These are phyloP conservation scores for Pristionchus exspectatus DNA, from an alignment of 2,888 invertebrate species.

Conservation along the genomic window DNA sequence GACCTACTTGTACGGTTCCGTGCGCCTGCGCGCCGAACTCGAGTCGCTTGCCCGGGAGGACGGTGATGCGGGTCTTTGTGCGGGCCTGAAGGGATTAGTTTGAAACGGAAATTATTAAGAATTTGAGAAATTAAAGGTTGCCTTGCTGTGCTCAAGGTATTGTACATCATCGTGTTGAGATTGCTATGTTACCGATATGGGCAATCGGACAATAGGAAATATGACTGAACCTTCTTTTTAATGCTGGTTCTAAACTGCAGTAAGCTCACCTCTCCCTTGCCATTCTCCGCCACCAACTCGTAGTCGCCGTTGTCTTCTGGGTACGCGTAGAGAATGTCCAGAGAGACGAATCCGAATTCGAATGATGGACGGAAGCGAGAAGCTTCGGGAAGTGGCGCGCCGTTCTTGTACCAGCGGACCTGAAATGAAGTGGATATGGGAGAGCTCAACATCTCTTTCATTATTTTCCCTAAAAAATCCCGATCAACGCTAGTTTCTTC, in stretches of 20 bases:
- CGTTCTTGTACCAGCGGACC: constrained; percentile 84
- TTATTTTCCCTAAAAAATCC: no score
- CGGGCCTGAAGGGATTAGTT: constrained; percentile 60
- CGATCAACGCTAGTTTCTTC: neutral
- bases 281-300: constrained; percentile 92
- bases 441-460: no score
- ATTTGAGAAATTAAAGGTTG: neutral
- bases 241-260: no score
- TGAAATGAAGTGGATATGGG: neutral
- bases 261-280: constrained; percentile 88
- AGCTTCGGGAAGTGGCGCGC: constrained; percentile 86
- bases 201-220: no score
- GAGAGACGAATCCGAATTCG: constrained; percentile 91
- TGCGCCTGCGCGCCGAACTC: constrained; percentile 78
- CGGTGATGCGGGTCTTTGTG: constrained; percentile 71
- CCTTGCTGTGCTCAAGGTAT: no score
- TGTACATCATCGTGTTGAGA: no score
- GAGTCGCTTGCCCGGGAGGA: constrained; percentile 71
- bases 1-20: constrained; percentile 57
- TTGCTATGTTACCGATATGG: no score
- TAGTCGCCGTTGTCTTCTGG: constrained; percentile 86
- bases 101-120: no score
- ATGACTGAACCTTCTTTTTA: no score
- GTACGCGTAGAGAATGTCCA: constrained; percentile 89
- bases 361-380: constrained; percentile 56